Evolutionary conservation across 1,140 invertebrate genomes (phyloP).

Genomic region (Drosophila neocordata): DNA sequence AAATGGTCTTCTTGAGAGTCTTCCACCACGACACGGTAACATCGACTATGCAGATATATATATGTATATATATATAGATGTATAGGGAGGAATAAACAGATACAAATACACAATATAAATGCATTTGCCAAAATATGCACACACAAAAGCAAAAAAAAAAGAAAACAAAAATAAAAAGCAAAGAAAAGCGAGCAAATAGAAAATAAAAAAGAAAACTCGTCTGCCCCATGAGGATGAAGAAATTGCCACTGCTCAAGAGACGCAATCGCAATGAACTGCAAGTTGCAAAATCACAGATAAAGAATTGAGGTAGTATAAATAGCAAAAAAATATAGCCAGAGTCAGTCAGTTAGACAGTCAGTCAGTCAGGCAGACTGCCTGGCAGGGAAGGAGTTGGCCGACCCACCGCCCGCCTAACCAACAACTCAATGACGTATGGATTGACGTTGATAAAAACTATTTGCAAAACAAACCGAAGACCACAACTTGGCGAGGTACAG

Average conservation of each 20-base stretch:
- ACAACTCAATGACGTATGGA: constrained; percentile 48
- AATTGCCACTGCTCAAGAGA: constrained; percentile 42
- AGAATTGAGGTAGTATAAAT: constrained; percentile 74
- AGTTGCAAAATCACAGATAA: constrained; percentile 73
- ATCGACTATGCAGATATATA: constrained; percentile 23
- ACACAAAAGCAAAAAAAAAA: constrained; percentile 13
- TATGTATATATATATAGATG: constrained; percentile 11
- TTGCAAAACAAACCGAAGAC: not conserved
- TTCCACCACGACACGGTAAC: constrained; percentile 10
- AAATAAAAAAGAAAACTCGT: constrained; percentile 34
- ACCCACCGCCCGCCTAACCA: constrained; percentile 1
- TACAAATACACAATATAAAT: constrained; percentile 66
- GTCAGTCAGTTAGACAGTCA: constrained; percentile 32
- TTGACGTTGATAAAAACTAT: constrained; percentile 53
- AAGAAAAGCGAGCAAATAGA: constrained; percentile 9
- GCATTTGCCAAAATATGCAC: constrained; percentile 75
- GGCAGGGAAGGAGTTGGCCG: not conserved
- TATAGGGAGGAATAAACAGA: constrained; percentile 24
- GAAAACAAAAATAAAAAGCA: too few relatives aligned
- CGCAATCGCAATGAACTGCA: constrained; percentile 61
- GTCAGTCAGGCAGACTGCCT: constrained; percentile 7
- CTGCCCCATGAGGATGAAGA: constrained; percentile 53
- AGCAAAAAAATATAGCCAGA: constrained; percentile 53
- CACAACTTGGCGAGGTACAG: not conserved
- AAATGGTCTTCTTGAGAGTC: constrained; percentile 52